Evolutionary conservation across 2,888 invertebrate genomes (phyloP).

Genomic region (Agrochola litura): DNA sequence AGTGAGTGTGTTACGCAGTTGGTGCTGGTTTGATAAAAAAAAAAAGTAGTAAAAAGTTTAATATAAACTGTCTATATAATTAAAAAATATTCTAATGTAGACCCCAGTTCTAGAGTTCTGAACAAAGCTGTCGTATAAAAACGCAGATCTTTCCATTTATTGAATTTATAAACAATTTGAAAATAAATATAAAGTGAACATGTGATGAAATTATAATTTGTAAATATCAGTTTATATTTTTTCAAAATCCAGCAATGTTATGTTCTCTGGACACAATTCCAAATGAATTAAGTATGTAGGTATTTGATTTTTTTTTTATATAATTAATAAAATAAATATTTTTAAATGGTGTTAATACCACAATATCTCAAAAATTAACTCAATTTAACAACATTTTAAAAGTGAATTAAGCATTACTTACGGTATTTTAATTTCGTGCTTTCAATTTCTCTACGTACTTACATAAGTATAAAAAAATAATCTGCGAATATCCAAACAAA

Average conservation of each 20-base stretch:
- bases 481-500: slow-evolving; percentile 61
- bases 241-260: background rate
- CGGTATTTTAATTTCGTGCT: background rate
- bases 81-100: slow-evolving; percentile 18
- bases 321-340: background rate
- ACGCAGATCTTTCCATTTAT: slow-evolving; percentile 13
- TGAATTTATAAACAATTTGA: slow-evolving; percentile 19
- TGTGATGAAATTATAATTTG: slow-evolving; percentile 40
- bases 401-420: background rate
- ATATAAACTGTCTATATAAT: slow-evolving; percentile 5
- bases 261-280: background rate
- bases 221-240: background rate
- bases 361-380: background rate
- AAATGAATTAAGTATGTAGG: background rate
- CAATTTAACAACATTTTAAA: background rate
- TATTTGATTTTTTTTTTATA: background rate
- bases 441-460: slow-evolving; percentile 9
- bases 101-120: slow-evolving; percentile 4
- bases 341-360: background rate
- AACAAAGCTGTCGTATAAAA: slow-evolving; percentile 22
- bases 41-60: background rate
- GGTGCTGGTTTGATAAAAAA: background rate
- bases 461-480: slow-evolving; percentile 52
- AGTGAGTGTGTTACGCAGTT: too few species aligned
- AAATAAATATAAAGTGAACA: slow-evolving; percentile 36